Evolutionary conservation across 2,113 vertebrate genomes (phyloP).

Genomic region (Catharus fuscescens): DNA sequence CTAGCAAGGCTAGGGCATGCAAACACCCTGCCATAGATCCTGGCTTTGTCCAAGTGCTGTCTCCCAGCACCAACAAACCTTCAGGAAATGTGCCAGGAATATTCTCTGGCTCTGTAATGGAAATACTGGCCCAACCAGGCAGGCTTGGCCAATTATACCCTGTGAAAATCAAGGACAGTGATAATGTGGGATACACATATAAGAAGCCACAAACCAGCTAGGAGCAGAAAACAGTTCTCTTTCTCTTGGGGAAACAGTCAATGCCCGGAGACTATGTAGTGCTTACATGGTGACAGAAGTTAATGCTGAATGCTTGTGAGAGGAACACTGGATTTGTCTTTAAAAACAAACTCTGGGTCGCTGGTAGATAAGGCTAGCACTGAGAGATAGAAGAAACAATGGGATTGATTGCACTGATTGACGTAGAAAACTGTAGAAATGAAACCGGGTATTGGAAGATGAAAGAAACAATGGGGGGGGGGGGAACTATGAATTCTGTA

Average conservation of each 20-base stretch:
- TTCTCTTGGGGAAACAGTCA: neutral
- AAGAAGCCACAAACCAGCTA: neutral
- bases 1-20: neutral
- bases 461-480: no score
- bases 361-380: no score
- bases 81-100: neutral
- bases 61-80: neutral
- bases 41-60: neutral
- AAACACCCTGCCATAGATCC: fast-evolving
- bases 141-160: neutral
- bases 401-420: no score
- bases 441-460: no score
- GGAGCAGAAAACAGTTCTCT: neutral
- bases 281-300: fast-evolving
- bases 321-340: no score
- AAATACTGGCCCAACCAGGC: neutral
- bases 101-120: neutral
- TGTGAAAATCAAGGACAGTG: neutral
- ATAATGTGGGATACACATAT: fast-evolving
- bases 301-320: neutral
- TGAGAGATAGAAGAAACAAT: no score
- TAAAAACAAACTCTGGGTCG: no score
- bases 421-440: no score
- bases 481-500: no score
- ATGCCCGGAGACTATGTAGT: fast-evolving